Conservation (phyloP, 2,888 invertebrate genomes). For the Aproaerema taeniolella region DNA sequence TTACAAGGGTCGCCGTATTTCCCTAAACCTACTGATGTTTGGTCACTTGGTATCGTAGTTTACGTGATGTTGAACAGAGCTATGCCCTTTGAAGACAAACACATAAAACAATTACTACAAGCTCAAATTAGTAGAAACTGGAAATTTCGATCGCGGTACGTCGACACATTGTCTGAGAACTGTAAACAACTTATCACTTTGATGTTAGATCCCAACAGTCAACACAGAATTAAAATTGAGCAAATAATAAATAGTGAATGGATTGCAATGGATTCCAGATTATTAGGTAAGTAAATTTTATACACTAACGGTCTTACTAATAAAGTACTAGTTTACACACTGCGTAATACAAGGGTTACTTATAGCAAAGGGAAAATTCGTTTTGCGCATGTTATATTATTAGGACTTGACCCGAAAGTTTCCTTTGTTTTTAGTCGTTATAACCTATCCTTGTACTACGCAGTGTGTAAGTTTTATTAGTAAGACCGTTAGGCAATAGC, state of each 20-base stretch:
- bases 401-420: too few relatives aligned
- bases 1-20: conserved; percentile 85
- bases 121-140: conserved; percentile 77
- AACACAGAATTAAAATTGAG: conserved; percentile 77
- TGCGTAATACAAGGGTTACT: too few relatives aligned
- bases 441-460: too few relatives aligned
- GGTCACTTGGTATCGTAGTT: conserved; percentile 88
- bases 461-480: too few relatives aligned
- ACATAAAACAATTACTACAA: conserved; percentile 83
- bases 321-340: too few relatives aligned
- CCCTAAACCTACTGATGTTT: conserved; percentile 85
- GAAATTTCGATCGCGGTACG: conserved; percentile 82
- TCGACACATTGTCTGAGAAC: conserved; percentile 73
- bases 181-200: conserved; percentile 79
- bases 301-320: too few relatives aligned
- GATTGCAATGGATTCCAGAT: conserved; percentile 81
- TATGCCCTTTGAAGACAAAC: conserved; percentile 90
- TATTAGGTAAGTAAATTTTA: conserved; percentile 51
- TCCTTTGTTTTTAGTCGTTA: too few relatives aligned
- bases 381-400: too few relatives aligned
- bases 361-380: too few relatives aligned
- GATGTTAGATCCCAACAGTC: conserved; percentile 82
- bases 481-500: too few relatives aligned
- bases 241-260: conserved; percentile 77
- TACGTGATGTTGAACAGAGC: conserved; percentile 90